A percentile compares a stretch with the other conserved stretches of the same genome.
These are phyloP conservation scores for Chymomyza fuscimana DNA, from an alignment of 2,888 invertebrate genomes.

Conservation along the genomic window DNA sequence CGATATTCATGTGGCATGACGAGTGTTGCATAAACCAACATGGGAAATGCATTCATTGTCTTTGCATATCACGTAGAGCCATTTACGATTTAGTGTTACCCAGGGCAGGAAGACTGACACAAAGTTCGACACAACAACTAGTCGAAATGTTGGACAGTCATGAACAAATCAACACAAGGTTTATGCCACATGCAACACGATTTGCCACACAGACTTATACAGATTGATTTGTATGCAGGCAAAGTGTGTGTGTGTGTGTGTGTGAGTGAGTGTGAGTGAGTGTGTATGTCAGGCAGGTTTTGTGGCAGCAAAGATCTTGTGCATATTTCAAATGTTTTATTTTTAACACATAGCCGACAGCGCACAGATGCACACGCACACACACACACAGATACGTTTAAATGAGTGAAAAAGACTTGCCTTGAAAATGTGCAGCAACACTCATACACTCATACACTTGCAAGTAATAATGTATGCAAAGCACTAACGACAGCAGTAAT, in stretches of 20 bases:
- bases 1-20: slow-evolving; percentile 32
- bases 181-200: background rate
- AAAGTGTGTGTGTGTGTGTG: background rate
- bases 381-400: background rate
- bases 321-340: slow-evolving; percentile 1
- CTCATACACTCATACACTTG: background rate
- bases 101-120: background rate
- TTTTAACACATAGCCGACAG: background rate
- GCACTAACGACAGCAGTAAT: slow-evolving; percentile 68
- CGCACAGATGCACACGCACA: background rate
- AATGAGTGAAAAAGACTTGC: background rate
- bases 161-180: background rate
- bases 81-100: slow-evolving; percentile 49
- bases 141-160: background rate
- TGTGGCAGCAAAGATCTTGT: slow-evolving; percentile 1
- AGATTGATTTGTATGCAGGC: background rate
- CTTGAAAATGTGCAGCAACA: background rate
- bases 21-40: slow-evolving; percentile 28
- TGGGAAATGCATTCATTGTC: slow-evolving; percentile 64
- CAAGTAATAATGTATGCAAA: slow-evolving; percentile 67
- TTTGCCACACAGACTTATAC: slow-evolving; percentile 12
- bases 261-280: background rate
- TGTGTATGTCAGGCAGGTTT: background rate
- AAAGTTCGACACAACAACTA: background rate
- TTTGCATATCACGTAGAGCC: slow-evolving; percentile 63